Conservation (phyloP, 1,140 invertebrate genomes). For the Drosophila pseudoobscura region DNA sequence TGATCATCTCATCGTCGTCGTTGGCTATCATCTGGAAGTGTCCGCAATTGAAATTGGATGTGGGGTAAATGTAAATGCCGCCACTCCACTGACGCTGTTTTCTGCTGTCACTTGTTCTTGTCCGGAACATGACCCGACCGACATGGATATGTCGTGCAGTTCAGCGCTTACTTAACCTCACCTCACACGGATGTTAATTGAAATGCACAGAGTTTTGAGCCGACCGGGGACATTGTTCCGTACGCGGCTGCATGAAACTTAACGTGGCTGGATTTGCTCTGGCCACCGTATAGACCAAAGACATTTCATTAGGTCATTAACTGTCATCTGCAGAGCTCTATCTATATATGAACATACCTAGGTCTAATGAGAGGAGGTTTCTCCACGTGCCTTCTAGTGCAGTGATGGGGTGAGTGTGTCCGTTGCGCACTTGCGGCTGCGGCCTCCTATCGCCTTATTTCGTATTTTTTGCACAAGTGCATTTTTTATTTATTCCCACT, state of each 20-base stretch:
- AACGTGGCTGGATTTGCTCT: slow-evolving; percentile 32
- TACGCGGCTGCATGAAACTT: slow-evolving; percentile 21
- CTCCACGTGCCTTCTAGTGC: too few relatives aligned
- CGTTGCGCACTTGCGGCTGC: not conserved
- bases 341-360: not conserved
- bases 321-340: slow-evolving; percentile 59
- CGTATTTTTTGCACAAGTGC: not conserved
- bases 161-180: slow-evolving; percentile 7
- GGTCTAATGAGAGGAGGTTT: too few relatives aligned
- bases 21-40: slow-evolving; percentile 35
- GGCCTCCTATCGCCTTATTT: not conserved
- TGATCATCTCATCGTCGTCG: slow-evolving; percentile 22
- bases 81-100: not conserved
- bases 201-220: slow-evolving; percentile 38
- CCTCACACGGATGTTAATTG: slow-evolving; percentile 48
- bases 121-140: slow-evolving; percentile 7
- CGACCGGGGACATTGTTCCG: slow-evolving; percentile 37
- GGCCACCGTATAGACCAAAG: slow-evolving; percentile 54
- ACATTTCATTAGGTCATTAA: slow-evolving; percentile 78
- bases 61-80: slow-evolving; percentile 2
- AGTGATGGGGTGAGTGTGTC: not conserved
- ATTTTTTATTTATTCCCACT: too few relatives aligned
- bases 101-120: slow-evolving; percentile 39
- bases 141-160: slow-evolving; percentile 24
- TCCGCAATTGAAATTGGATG: slow-evolving; percentile 28